Evolutionary conservation across 2,888 invertebrate species (phyloP).

Genomic region (Encarsia formosa): DNA sequence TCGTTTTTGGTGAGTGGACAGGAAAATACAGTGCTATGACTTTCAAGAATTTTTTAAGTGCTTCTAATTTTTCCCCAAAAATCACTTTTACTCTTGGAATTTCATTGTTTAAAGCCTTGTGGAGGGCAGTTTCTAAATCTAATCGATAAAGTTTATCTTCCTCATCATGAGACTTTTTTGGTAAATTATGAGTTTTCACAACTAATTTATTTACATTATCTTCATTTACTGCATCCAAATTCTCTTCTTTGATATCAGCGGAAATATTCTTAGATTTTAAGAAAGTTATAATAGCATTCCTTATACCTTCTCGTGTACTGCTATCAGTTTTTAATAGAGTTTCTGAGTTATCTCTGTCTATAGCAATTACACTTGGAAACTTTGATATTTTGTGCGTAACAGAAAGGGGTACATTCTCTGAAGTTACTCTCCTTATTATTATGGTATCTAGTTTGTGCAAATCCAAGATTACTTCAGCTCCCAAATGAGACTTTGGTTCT

Average conservation of each 20-base stretch:
- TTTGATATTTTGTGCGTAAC: conserved; percentile 51
- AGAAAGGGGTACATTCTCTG: conserved; percentile 57
- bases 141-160: conserved; percentile 67
- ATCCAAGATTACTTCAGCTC: conserved; percentile 66
- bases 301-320: conserved; percentile 51
- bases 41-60: conserved; percentile 70
- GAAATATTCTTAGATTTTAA: conserved; percentile 44
- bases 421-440: conserved; percentile 57
- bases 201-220: conserved; percentile 1
- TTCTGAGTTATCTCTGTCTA: conserved; percentile 50
- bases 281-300: conserved; percentile 56
- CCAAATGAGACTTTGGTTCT: conserved; percentile 58
- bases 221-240: conserved; percentile 4
- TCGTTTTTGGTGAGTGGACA: conserved; percentile 63
- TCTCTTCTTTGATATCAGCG: conserved; percentile 21
- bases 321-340: conserved; percentile 50
- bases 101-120: conserved; percentile 79
- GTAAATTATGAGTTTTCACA: conserved; percentile 36
- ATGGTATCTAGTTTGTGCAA: conserved; percentile 58
- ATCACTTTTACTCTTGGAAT: conserved; percentile 69
- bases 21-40: conserved; percentile 78
- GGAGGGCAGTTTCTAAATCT: conserved; percentile 85
- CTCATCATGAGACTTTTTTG: conserved; percentile 21
- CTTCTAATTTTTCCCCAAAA: conserved; percentile 65
- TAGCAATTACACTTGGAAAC: conserved; percentile 58